A percentile compares a stretch with the other conserved stretches of the same genome.
Evolutionary conservation across 2,113 vertebrate species (phyloP).

Genomic region (Elgaria multicarinata): DNA sequence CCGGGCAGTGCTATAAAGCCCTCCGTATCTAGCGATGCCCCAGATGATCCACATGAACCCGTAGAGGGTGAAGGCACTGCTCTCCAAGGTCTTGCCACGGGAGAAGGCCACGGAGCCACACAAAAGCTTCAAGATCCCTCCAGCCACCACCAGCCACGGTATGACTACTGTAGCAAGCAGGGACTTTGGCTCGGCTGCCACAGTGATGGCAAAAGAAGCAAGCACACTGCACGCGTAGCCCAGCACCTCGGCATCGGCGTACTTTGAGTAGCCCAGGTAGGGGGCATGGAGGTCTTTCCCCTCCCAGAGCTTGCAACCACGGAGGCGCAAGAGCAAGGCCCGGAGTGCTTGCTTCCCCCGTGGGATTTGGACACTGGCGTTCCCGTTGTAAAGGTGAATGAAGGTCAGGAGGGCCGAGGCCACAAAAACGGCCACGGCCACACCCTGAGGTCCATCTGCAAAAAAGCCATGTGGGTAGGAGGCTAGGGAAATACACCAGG

Average conservation of each 20-base stretch:
- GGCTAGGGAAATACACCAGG: slow-evolving; percentile 84
- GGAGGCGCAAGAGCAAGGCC: slow-evolving; percentile 67
- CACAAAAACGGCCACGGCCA: slow-evolving; percentile 83
- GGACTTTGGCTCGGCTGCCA: slow-evolving; percentile 62
- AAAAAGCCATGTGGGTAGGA: slow-evolving; percentile 79
- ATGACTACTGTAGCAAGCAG: slow-evolving; percentile 79
- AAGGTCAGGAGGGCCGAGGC: slow-evolving; percentile 77
- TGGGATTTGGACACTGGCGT: slow-evolving; percentile 66
- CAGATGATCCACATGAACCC: slow-evolving; percentile 88
- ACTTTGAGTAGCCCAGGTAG: slow-evolving; percentile 87
- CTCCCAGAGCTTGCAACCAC: slow-evolving; percentile 72
- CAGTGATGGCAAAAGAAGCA: slow-evolving; percentile 83
- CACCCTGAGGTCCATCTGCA: slow-evolving; percentile 81
- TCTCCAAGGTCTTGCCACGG: slow-evolving; percentile 89
- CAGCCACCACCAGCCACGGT: slow-evolving; percentile 87
- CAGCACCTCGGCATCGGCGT: slow-evolving; percentile 84
- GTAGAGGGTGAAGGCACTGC: slow-evolving; percentile 86
- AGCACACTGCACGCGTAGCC: slow-evolving; percentile 83
- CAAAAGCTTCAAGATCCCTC: slow-evolving; percentile 82
- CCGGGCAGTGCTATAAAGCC: slow-evolving; percentile 76
- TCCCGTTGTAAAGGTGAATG: slow-evolving; percentile 76
- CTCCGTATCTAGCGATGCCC: slow-evolving; percentile 83
- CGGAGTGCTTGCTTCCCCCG: slow-evolving; percentile 73
- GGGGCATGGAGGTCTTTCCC: slow-evolving; percentile 77
- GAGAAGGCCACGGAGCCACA: slow-evolving; percentile 84